Base-by-base conservation (phyloP, 2,888 invertebrate genomes). In the Epirrhoe alternata region DNA sequence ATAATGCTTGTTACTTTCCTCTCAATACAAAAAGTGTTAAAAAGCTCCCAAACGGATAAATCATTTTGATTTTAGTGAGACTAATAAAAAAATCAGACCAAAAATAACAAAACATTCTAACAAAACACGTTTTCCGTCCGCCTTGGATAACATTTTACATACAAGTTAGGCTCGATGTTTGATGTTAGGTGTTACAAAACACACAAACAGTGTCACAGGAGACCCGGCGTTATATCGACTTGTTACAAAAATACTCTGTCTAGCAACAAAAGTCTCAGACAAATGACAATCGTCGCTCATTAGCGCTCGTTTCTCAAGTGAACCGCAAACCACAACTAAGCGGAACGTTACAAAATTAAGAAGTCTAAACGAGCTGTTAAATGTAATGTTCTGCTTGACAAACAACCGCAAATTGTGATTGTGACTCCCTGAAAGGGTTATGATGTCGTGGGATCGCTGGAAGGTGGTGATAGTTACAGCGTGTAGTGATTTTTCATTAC, bases 331-430 rank as follows among this genome's bases (percentile, higher is more conserved):
- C 74, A 65, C 74, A 73, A 64, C 70, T 68, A 69, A 72, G 69
- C 70, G 16, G 38, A 70, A 68, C 72, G 62, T 67, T 71, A 70
- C 64, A 65, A 64, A 64, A 72, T 72, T 72, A 72, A 72, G 68
- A 72, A 70, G 66, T 73, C 72, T 66, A 73, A 74, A 72, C 71
- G 71, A 72, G 50, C 74, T 67, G 70, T 71, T 74, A 72, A 74
- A 70, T 69, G 70, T 68, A 68, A 71, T 71, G 71, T 70, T 71
- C 67, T 68, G 67, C 71, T 68, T 74, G 71, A 70, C 92, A 89
- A 90, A 90, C 84, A 89, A 90, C 92, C 93, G 83, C 91, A 92
- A 90, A 90, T 89, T 90, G 89, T 85, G 83, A 91, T 90, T 91
- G 87, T 87, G 85, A 84, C 83, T 85, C 84, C 85, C 84, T 91